Evolutionary conservation across 2,797 vertebrate species (phyloP), one percentile per base, ranked within the genome.

Genomic region (Eulemur mongoz): DNA sequence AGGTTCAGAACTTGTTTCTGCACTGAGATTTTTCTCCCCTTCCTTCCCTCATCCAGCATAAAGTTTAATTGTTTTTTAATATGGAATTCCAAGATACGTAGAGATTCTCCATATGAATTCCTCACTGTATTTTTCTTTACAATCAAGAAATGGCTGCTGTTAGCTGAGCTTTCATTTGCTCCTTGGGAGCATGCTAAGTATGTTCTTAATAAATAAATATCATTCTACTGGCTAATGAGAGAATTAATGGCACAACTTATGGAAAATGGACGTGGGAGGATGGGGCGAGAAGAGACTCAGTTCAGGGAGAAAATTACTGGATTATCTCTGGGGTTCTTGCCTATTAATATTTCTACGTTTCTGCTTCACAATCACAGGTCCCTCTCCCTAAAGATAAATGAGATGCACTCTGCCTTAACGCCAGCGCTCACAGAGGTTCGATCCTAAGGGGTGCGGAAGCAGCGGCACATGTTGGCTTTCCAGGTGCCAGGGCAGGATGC

Each of bases 181-280:
- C 82, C 82, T 83, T 91, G 96, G 95, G 95, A 96, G 87, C 91
- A 94, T 48, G 72, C 83, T 95, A 95, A 95, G 83, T 48, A 65
- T 87, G 65, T 93, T 96, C 91, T 97, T 97, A 97, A 97, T 96
- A 96, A 96, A 96, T 95, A 96, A 95, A 73, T 87, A 94, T 63
- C 93, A 84, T 94, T 69, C 79, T 35, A 30, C 52, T 43, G 72
- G 94, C 52, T 97, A 96, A 96, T 76, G 75, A 93, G 89, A 86
- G 88, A 93, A 95, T 95, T 79, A 94, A 96, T 38, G 89, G 83
- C 59, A 73, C 79, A 69, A 89, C 63, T 80, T 89, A 96, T 15
- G 79, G 96, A 95, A 84, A 93, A 84, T 0, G 15, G 57, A 76
- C 0, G 7, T 91, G 45, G 72, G 54, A 79, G 82, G 85, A 73